Evolutionary conservation across 2,888 invertebrate species (phyloP).

Genomic region (Hydroisotoma schaefferi): DNA sequence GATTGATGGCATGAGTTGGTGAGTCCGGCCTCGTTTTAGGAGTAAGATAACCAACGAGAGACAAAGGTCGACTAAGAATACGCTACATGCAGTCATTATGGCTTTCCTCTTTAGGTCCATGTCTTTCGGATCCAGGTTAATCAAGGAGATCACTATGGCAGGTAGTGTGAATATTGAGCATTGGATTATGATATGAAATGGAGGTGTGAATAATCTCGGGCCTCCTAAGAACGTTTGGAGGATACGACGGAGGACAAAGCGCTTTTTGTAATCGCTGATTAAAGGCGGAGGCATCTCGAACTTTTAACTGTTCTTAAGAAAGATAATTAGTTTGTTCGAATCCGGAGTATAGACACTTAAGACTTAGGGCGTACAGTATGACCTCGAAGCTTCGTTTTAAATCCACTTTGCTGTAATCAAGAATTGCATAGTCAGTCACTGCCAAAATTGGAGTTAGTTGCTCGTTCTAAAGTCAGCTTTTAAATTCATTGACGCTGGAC

Average conservation of each 20-base stretch:
- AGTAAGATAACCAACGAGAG: conserved; percentile 34
- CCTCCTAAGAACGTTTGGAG: conserved; percentile 44
- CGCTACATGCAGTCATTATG: conserved; percentile 27
- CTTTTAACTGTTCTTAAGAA: not conserved
- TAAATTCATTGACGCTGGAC: too few species aligned
- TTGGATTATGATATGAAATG: conserved; percentile 30
- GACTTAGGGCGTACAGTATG: too few species aligned
- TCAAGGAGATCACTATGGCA: conserved; percentile 26
- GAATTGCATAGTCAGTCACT: too few species aligned
- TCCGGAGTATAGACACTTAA: too few species aligned
- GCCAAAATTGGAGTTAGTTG: too few species aligned
- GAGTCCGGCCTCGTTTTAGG: conserved; percentile 29
- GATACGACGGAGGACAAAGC: conserved; percentile 35
- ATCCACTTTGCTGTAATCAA: too few species aligned
- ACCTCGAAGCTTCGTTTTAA: too few species aligned
- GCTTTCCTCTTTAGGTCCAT: conserved; percentile 21
- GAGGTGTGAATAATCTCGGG: conserved; percentile 30
- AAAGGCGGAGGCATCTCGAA: conserved; percentile 43
- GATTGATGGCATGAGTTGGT: not conserved
- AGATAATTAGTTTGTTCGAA: too few species aligned
- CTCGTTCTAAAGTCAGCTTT: too few species aligned
- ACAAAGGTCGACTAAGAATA: conserved; percentile 34
- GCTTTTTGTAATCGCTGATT: conserved; percentile 43
- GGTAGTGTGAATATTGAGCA: conserved; percentile 37
- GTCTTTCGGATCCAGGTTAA: conserved; percentile 19